Conservation (phyloP, 2,113 vertebrate genomes). For the Oreochromis spilurus region DNA sequence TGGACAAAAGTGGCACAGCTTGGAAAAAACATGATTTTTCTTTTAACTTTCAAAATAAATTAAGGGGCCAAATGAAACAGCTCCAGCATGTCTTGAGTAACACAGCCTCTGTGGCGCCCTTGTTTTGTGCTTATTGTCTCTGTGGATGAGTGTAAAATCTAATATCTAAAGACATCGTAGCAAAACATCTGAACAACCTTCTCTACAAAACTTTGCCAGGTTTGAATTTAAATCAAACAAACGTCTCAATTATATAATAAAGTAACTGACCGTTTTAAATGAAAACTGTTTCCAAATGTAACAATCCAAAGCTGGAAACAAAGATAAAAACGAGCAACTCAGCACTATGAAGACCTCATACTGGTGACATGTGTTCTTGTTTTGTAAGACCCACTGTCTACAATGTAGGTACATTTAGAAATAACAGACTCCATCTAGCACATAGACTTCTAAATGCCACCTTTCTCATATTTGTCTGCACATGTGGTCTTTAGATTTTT, state of each 20-base stretch:
- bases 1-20: not conserved
- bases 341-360: not conserved
- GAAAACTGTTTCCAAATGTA: fast-evolving
- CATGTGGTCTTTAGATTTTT: not conserved
- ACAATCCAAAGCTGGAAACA: not conserved
- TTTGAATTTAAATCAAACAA: not conserved
- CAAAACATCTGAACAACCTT: not conserved
- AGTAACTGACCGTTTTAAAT: not conserved
- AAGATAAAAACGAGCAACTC: not conserved
- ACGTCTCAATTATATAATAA: not conserved
- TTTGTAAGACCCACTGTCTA: not conserved
- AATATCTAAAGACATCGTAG: not conserved
- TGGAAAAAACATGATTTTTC: not conserved
- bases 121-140: not conserved
- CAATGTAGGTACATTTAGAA: not conserved
- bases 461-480: not conserved
- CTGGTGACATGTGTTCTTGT: not conserved
- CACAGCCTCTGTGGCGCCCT: not conserved
- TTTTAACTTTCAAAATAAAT: conserved; percentile 9
- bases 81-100: not conserved
- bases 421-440: not conserved
- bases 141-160: not conserved
- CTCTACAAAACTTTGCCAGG: not conserved
- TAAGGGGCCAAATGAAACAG: not conserved
- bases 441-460: not conserved